Conservation (phyloP, 2,113 vertebrate genomes). For the Lophochroa leadbeateri region DNA sequence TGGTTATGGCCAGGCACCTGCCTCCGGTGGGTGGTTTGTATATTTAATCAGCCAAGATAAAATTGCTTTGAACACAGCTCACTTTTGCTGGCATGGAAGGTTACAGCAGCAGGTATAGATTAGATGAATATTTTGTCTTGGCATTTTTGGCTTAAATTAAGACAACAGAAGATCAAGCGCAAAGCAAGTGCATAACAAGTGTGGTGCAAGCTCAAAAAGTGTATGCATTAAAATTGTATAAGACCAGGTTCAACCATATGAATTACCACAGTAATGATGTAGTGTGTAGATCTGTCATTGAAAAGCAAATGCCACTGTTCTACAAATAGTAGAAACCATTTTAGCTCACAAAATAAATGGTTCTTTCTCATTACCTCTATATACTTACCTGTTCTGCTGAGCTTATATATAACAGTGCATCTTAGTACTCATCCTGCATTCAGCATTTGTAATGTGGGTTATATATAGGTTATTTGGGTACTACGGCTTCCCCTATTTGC, state of each 20-base stretch:
- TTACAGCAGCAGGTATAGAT: background rate
- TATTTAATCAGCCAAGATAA: constrained; percentile 52
- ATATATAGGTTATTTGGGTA: background rate
- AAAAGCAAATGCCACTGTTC: background rate
- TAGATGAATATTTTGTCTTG: constrained; percentile 4
- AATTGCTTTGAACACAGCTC: constrained; percentile 47
- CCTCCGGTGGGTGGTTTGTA: constrained; percentile 28
- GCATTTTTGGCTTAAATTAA: constrained; percentile 16
- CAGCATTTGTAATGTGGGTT: background rate
- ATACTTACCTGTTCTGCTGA: background rate
- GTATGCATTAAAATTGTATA: background rate
- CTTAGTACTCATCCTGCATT: background rate
- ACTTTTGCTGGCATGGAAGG: background rate
- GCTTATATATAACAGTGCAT: background rate
- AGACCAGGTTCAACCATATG: background rate
- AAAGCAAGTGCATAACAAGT: constrained; percentile 34
- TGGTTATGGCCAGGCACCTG: background rate
- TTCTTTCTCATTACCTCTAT: background rate
- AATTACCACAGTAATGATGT: background rate
- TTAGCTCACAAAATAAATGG: background rate
- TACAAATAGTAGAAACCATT: background rate
- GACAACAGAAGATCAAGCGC: constrained; percentile 9
- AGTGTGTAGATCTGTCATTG: background rate
- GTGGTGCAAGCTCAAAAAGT: background rate
- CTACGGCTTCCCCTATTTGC: background rate